phyloP scores from a whole-genome alignment of 2,113 vertebrate species.

The Gnathonemus longibarbis region DNA sequence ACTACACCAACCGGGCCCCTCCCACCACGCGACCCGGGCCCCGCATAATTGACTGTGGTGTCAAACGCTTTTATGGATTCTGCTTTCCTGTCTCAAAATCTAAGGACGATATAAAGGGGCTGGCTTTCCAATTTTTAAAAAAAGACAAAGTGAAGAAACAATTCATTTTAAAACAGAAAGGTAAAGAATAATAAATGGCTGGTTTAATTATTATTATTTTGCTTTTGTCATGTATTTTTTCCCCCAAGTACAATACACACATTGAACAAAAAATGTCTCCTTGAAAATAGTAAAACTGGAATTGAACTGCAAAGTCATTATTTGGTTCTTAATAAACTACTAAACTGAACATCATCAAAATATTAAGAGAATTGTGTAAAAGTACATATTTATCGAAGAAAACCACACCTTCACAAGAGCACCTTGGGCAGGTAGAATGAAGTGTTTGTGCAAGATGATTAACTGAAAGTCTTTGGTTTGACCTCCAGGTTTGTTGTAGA shows the following conservation, averaged over 20 bases:
- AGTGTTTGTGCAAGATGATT: neutral
- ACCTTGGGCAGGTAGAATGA: neutral
- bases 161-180: slow-evolving; percentile 57
- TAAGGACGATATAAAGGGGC: slow-evolving; percentile 47
- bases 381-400: neutral
- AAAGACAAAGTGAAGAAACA: slow-evolving; percentile 59
- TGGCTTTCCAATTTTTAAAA: slow-evolving; percentile 42
- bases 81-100: slow-evolving; percentile 52
- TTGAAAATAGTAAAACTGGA: neutral
- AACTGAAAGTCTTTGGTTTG: neutral
- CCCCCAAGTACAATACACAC: neutral
- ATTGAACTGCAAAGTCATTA: neutral
- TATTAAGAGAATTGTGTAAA: neutral
- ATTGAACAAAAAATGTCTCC: neutral
- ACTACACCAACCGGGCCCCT: slow-evolving; percentile 6
- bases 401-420: neutral
- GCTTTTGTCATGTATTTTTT: slow-evolving; percentile 18
- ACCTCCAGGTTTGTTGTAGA: neutral
- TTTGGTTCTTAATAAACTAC: neutral
- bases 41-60: slow-evolving; percentile 38
- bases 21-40: neutral
- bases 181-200: slow-evolving; percentile 49
- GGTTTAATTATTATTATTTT: slow-evolving; percentile 36
- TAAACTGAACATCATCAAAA: neutral
- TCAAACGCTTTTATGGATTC: slow-evolving; percentile 15